These are phyloP conservation scores for Parotocinclus haroldoi DNA, from an alignment of 2,797 vertebrate genomes.

Conservation along the genomic window DNA sequence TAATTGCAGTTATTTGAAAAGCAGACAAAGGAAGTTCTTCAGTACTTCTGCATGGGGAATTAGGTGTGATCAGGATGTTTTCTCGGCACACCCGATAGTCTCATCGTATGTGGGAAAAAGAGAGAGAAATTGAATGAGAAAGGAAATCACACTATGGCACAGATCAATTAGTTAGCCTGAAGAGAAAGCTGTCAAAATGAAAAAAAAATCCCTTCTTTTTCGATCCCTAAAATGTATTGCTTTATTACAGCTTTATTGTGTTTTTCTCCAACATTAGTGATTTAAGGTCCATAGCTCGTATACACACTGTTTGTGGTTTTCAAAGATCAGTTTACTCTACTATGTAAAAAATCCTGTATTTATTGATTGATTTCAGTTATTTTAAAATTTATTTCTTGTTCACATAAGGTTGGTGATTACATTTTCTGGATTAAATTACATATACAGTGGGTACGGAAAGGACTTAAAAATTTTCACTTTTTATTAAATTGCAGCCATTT, in stretches of 20 bases:
- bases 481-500: too few species aligned
- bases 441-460: too few species aligned
- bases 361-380: too few species aligned
- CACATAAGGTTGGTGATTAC: too few species aligned
- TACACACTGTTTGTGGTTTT: not conserved
- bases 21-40: not conserved
- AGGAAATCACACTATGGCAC: slow-evolving; percentile 51
- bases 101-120: slow-evolving; percentile 3
- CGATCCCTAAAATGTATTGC: not conserved
- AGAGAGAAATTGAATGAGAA: slow-evolving; percentile 43
- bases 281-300: not conserved
- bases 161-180: slow-evolving; percentile 58
- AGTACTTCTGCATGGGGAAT: not conserved
- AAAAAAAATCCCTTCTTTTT: slow-evolving; percentile 48
- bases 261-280: slow-evolving; percentile 3
- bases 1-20: not conserved
- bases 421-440: too few species aligned
- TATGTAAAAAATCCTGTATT: too few species aligned
- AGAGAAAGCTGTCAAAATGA: slow-evolving; percentile 61
- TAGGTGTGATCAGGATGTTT: slow-evolving; percentile 6
- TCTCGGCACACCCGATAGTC: slow-evolving; percentile 6
- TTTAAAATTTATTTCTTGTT: too few species aligned
- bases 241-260: not conserved
- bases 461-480: too few species aligned
- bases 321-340: too few species aligned